Conservation (phyloP, 2,113 vertebrate genomes). For the Rutilus rutilus region DNA sequence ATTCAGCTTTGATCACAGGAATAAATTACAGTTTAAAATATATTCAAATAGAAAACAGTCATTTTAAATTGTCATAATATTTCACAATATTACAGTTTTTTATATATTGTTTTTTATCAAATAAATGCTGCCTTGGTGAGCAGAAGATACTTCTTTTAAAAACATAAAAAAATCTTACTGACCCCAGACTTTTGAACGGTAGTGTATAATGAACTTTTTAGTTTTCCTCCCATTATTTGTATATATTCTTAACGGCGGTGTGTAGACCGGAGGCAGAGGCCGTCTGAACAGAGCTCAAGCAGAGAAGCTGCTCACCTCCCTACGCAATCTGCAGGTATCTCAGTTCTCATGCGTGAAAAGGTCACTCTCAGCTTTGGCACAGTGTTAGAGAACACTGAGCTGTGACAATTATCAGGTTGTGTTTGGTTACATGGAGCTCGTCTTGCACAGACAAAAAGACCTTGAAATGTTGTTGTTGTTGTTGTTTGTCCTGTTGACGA, state of each 20-base stretch:
- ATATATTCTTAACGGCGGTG: conserved; percentile 34
- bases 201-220: too few relatives aligned
- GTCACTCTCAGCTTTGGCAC: conserved; percentile 16
- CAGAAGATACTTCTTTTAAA: too few relatives aligned
- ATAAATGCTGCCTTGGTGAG: too few relatives aligned
- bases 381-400: conserved; percentile 21
- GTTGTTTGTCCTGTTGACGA: background rate
- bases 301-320: conserved; percentile 65
- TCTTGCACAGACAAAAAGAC: conserved; percentile 25
- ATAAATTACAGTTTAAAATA: too few relatives aligned
- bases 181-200: too few relatives aligned
- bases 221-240: background rate
- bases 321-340: conserved; percentile 74
- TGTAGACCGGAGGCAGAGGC: conserved; percentile 69
- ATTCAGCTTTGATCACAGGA: too few relatives aligned
- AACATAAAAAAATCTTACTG: too few relatives aligned
- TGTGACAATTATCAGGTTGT: conserved; percentile 23
- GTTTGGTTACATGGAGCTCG: conserved; percentile 21
- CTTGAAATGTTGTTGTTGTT: conserved; percentile 22
- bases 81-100: too few relatives aligned
- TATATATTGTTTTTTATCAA: too few relatives aligned
- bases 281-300: conserved; percentile 72
- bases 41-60: too few relatives aligned
- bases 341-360: conserved; percentile 29
- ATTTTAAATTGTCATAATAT: too few relatives aligned